Conservation (phyloP, 1,140 invertebrate species). For the Physella acuta region DNA sequence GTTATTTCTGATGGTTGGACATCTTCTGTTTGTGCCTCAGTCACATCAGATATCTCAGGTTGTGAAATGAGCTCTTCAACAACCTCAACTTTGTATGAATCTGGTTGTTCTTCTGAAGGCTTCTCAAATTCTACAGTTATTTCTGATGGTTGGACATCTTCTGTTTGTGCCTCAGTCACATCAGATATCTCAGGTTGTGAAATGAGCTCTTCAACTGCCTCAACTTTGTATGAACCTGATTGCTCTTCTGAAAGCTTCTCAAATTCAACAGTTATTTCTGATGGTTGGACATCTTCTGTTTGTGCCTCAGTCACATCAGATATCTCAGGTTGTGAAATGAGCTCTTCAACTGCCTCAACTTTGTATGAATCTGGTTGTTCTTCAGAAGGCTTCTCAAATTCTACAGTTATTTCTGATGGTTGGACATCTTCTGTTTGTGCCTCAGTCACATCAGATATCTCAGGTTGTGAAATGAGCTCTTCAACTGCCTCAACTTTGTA, state of each 20-base stretch:
- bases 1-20: slow-evolving; percentile 28
- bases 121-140: slow-evolving; percentile 32
- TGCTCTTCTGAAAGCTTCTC: slow-evolving; percentile 28
- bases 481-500: slow-evolving; percentile 28
- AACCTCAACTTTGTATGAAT: slow-evolving; percentile 30
- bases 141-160: slow-evolving; percentile 30
- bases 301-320: slow-evolving; percentile 28
- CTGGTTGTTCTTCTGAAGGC: slow-evolving; percentile 30
- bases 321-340: slow-evolving; percentile 28
- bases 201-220: slow-evolving; percentile 31
- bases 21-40: slow-evolving; percentile 23
- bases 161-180: slow-evolving; percentile 27
- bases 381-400: slow-evolving; percentile 30
- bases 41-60: slow-evolving; percentile 30
- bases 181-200: slow-evolving; percentile 32
- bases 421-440: slow-evolving; percentile 14
- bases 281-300: slow-evolving; percentile 28
- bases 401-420: slow-evolving; percentile 29
- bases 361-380: slow-evolving; percentile 31
- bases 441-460: slow-evolving; percentile 32
- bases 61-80: slow-evolving; percentile 31
- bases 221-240: slow-evolving; percentile 32
- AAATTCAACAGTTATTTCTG: slow-evolving; percentile 40
- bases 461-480: slow-evolving; percentile 34
- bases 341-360: slow-evolving; percentile 30